Percentiles rank a stretch among this genome's conserved stretches.
Conservation (phyloP, 2,888 invertebrate genomes). For the Machimus atricapillus region DNA sequence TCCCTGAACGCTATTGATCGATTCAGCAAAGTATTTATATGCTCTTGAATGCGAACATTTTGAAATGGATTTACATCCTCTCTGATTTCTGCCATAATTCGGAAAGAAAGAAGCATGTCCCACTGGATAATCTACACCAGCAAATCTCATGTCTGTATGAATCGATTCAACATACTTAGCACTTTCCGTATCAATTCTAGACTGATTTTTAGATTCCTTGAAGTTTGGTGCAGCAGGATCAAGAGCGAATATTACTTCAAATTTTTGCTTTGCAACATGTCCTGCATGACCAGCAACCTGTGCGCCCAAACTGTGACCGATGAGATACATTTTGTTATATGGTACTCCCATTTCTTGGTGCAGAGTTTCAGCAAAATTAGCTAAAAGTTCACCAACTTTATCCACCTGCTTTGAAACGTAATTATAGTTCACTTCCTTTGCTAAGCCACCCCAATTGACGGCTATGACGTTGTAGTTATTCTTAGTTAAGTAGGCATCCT, state of each 20-base stretch:
- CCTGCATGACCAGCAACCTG: slow-evolving; percentile 22
- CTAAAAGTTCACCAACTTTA: neutral
- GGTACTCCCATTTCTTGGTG: neutral
- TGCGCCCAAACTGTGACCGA: slow-evolving; percentile 16
- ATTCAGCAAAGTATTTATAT: slow-evolving; percentile 44
- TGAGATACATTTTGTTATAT: slow-evolving; percentile 21
- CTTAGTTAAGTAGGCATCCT: slow-evolving; percentile 63
- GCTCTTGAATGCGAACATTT: slow-evolving; percentile 45
- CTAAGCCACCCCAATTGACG: slow-evolving; percentile 64
- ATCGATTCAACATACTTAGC: slow-evolving; percentile 51
- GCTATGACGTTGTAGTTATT: slow-evolving; percentile 66
- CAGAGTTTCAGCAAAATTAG: neutral
- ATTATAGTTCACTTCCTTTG: neutral
- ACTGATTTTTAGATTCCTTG: neutral
- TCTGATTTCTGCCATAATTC: slow-evolving; percentile 52
- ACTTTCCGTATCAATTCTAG: slow-evolving; percentile 45
- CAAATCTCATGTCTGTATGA: slow-evolving; percentile 50
- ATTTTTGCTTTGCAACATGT: neutral
- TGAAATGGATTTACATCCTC: slow-evolving; percentile 49
- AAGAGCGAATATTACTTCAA: slow-evolving; percentile 4
- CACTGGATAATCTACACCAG: slow-evolving; percentile 48
- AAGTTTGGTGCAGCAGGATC: slow-evolving; percentile 19
- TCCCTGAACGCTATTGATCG: slow-evolving; percentile 51
- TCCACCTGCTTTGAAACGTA: neutral
- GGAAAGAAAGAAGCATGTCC: slow-evolving; percentile 52